Evolutionary conservation across 2,113 vertebrate genomes (phyloP).

Genomic region (Stigmatopora nigra): DNA sequence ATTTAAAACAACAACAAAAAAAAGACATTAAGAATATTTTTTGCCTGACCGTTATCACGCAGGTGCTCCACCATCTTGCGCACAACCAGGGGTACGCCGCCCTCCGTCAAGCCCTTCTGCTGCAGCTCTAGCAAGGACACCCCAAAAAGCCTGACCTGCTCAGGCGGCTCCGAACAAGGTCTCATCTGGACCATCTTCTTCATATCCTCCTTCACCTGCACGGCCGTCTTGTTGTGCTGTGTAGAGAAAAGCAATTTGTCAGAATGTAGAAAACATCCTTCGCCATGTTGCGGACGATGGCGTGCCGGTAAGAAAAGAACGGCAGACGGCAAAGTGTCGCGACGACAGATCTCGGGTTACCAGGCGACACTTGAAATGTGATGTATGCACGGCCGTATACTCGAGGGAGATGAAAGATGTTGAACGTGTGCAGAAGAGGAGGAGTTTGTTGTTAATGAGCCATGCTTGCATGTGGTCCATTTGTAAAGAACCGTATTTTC

Average conservation of each 20-base stretch:
- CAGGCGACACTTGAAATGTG: constrained; percentile 55
- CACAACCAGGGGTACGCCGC: constrained; percentile 76
- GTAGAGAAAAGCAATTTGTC: constrained; percentile 32
- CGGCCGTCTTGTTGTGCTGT: constrained; percentile 80
- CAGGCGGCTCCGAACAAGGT: constrained; percentile 29
- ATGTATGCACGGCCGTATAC: constrained; percentile 12
- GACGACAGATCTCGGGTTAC: constrained; percentile 65
- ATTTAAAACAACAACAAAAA: too few relatives aligned
- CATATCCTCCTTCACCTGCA: constrained; percentile 84
- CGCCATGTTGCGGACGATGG: constrained; percentile 20
- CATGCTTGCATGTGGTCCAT: not conserved
- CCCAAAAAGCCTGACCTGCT: constrained; percentile 70
- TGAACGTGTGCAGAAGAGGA: not conserved
- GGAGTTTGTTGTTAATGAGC: not conserved
- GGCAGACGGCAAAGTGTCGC: constrained; percentile 43
- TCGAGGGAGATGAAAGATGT: constrained; percentile 7
- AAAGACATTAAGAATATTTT: not conserved
- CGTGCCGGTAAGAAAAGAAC: constrained; percentile 20
- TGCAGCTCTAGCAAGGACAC: constrained; percentile 71
- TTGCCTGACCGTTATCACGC: constrained; percentile 70
- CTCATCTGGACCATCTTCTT: constrained; percentile 76
- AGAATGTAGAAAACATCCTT: constrained; percentile 53
- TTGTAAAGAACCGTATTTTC: not conserved
- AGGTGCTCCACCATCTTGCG: constrained; percentile 79
- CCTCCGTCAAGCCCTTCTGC: constrained; percentile 70